Evolutionary conservation across 2,888 invertebrate genomes (phyloP), one percentile per base, ranked within the genome.

Genomic region (Atethmia centrago): DNA sequence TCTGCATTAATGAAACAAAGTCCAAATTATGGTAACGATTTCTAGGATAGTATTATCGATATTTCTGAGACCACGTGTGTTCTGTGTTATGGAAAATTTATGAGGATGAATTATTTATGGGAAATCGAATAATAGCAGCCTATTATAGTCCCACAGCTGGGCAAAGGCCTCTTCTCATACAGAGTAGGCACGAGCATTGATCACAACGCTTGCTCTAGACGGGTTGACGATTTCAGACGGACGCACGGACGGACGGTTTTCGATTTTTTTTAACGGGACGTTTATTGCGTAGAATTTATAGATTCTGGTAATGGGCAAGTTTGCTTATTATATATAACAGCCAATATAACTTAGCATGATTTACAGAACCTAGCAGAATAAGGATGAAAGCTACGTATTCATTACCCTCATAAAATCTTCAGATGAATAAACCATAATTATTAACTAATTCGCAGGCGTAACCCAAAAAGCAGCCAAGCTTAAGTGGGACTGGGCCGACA

Each of bases 41-140:
- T 55, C n/a, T 45, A 9, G 14, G 21, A 28, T 19, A 16, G 12
- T 21, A 21, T 45, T 36, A 63, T 47, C 25, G 28, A 67, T 66
- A 59, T 74, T 67, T 58, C 28, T 56, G 12, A 28, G n/a, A 31
- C 45, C 69, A 79, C 47, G 36, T 70, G 82, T 66, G 51, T 42
- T n/a, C n/a, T 28, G 2, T 53, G 1, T 36, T 59, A 49, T 53
- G 16, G 14, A 53, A 55, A 70, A 31, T 25, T 47, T 40, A 8
- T 42, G 10, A 7, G 47, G 4, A 40, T 49, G 16, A 40, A 5
- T 36, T 25, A n/a, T 55, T 61, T 49, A 31, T 61, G 25, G 28
- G 25, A n/a, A n/a, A n/a, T 40, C 40, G 7, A 47, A 8, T 36
- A 59, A 36, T 8, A 36, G n/a, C 36, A 36, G 58, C 12, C 12